Evolutionary conservation across 1,140 invertebrate species (phyloP), one percentile per base, ranked within the genome.

Genomic region (Drosophila repletoides): DNA sequence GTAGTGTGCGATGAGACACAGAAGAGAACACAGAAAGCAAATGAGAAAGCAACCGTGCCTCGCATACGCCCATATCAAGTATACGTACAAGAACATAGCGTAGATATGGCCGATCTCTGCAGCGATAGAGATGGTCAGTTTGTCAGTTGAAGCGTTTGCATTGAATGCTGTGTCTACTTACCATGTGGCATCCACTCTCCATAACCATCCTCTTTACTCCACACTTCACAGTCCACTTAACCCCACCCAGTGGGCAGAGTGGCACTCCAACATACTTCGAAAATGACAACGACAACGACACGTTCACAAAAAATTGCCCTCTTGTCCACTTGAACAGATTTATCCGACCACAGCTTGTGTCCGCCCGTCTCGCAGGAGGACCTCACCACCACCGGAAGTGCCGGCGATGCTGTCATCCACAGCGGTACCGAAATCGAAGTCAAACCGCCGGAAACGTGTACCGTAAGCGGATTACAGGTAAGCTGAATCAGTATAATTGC

Each of bases 391-490:
- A 68, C 70, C 61, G 68, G 71, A 70, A 83, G 72, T 58, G 59
- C 65, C 53, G 52, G 73, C 29, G 68, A 83, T 63, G 74, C 59
- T 71, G 76, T 79, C 40, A 68, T 77, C 34, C 83, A 81, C 58
- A 80, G 73, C 40, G 76, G 73, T 28, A 87, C 83, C 14, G 84
- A 83, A 74, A 89, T 88, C 60, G 76, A 87, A 79, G 72, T 79
- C 46, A 88, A 89, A 64, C 72, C 84, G 69, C 65, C 84, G 53
- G 84, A 89, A 77, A 74, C 68, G 9, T 93, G 92, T 69, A 79
- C 91, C 5, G 91, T 92, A 29, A 91, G 91, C 72, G 90, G 91
- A 60, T 90, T 92, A 72, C 92, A 92, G 91, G 92, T 93, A 88
- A 84, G 88, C 76, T 58, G 52, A 75, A 75, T 67, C 72, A 76